A percentile compares a stretch with the other conserved stretches of the same genome.
Evolutionary conservation across 1,140 invertebrate species (phyloP).

Genomic region (Apis cerana): DNA sequence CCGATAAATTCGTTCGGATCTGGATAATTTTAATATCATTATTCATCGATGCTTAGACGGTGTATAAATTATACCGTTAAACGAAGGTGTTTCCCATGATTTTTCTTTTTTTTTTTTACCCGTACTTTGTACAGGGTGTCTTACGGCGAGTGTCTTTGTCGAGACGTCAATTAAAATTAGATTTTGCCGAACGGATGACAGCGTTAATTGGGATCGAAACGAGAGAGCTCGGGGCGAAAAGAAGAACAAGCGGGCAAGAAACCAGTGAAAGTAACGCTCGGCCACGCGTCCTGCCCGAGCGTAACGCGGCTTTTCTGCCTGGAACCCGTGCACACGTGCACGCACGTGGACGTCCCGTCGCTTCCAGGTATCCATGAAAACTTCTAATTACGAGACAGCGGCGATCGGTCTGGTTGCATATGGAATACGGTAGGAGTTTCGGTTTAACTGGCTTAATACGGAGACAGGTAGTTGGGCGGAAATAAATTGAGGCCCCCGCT

Average conservation of each 20-base stretch:
- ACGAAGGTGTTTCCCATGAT: not conserved
- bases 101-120: not conserved
- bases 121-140: not conserved
- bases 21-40: too few species aligned
- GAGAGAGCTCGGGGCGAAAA: constrained; percentile 20
- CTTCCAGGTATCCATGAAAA: not conserved
- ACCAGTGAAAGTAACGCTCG: constrained; percentile 70
- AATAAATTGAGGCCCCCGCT: too few species aligned
- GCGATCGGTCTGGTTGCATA: too few species aligned
- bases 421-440: too few species aligned
- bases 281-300: constrained; percentile 33
- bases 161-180: not conserved
- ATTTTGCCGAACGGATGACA: not conserved
- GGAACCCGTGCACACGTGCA: constrained; percentile 20
- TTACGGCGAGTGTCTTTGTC: not conserved
- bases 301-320: constrained; percentile 65
- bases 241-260: constrained; percentile 51
- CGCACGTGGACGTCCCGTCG: constrained; percentile 22
- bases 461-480: too few species aligned
- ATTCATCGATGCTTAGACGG: too few species aligned
- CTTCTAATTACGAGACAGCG: not conserved
- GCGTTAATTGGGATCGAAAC: constrained; percentile 8
- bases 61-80: too few species aligned
- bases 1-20: too few species aligned
- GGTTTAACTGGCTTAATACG: too few species aligned